Conservation (phyloP, 2,888 invertebrate genomes). For the Volucella inflata region DNA sequence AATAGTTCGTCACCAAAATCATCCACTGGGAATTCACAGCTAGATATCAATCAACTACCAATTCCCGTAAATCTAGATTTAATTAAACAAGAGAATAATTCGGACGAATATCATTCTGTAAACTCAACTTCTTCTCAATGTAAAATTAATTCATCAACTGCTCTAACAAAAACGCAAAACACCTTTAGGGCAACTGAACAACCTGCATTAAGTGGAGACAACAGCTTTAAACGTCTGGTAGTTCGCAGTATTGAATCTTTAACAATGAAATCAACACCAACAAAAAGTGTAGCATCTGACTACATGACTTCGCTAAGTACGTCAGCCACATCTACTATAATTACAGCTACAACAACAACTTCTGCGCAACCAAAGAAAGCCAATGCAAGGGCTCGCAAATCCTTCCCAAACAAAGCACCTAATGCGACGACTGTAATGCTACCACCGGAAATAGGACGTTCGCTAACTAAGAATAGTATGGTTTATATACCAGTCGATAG, state of each 20-base stretch:
- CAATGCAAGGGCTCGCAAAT: conserved; percentile 61
- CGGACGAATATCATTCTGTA: conserved; percentile 79
- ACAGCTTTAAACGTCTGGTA: conserved; percentile 79
- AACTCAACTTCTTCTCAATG: conserved; percentile 6
- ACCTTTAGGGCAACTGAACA: conserved; percentile 57
- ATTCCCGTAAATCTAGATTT: conserved; percentile 40
- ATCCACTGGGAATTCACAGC: background rate
- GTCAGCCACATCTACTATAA: background rate
- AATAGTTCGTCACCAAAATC: background rate
- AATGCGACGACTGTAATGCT: conserved; percentile 57
- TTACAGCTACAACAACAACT: conserved; percentile 9
- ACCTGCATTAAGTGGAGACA: conserved; percentile 80
- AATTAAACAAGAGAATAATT: conserved; percentile 79
- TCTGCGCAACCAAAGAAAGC: conserved; percentile 45
- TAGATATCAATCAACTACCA: background rate
- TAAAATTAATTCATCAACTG: conserved; percentile 8
- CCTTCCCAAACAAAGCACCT: conserved; percentile 58
- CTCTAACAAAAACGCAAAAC: background rate
- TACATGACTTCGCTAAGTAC: conserved; percentile 10
- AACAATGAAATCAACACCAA: conserved; percentile 45
- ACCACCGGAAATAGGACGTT: conserved; percentile 64
- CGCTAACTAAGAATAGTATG: conserved; percentile 81
- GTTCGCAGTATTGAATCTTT: conserved; percentile 66
- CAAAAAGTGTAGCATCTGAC: conserved; percentile 49
- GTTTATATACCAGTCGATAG: conserved; percentile 82